Evolutionary conservation across 1,140 invertebrate species (phyloP).

Genomic region (Phenacoccus solenopsis): DNA sequence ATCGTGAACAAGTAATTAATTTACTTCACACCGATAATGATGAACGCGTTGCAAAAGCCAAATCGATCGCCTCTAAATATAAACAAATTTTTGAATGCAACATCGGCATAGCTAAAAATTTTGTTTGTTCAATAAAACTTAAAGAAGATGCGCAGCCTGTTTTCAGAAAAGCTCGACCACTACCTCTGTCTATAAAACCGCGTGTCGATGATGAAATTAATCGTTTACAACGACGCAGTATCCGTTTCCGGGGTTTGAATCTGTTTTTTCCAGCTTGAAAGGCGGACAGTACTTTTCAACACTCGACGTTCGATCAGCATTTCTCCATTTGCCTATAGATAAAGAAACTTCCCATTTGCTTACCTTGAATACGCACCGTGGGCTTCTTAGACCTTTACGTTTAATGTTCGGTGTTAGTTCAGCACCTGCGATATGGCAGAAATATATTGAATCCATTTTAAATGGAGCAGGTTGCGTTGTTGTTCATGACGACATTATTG

Average conservation of each 20-base stretch:
- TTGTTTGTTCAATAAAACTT: background rate
- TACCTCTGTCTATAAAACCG: background rate
- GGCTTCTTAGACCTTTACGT: slow-evolving; percentile 33
- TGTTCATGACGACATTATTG: slow-evolving; percentile 24
- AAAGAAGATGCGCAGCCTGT: background rate
- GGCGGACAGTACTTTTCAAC: slow-evolving; percentile 27
- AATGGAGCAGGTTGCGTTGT: slow-evolving; percentile 25
- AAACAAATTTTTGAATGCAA: no score
- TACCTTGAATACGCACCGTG: slow-evolving; percentile 29
- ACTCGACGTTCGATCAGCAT: slow-evolving; percentile 32
- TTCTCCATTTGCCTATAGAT: slow-evolving; percentile 30
- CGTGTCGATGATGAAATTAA: background rate
- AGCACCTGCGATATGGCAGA: slow-evolving; percentile 32
- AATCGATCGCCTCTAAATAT: no score
- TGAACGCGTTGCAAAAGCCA: no score
- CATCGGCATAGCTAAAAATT: background rate
- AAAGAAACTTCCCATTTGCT: slow-evolving; percentile 23
- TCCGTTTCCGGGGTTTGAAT: slow-evolving; percentile 22
- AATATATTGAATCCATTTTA: slow-evolving; percentile 34
- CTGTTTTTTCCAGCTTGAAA: slow-evolving; percentile 11
- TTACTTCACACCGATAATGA: no score
- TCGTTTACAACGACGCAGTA: slow-evolving; percentile 25
- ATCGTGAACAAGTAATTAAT: no score
- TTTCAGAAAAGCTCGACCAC: background rate
- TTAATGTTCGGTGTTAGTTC: slow-evolving; percentile 29